Percentiles rank a stretch among this genome's conserved stretches.
phyloP scores from a whole-genome alignment of 2,113 vertebrate species.

The Neomonachus schauinslandi region DNA sequence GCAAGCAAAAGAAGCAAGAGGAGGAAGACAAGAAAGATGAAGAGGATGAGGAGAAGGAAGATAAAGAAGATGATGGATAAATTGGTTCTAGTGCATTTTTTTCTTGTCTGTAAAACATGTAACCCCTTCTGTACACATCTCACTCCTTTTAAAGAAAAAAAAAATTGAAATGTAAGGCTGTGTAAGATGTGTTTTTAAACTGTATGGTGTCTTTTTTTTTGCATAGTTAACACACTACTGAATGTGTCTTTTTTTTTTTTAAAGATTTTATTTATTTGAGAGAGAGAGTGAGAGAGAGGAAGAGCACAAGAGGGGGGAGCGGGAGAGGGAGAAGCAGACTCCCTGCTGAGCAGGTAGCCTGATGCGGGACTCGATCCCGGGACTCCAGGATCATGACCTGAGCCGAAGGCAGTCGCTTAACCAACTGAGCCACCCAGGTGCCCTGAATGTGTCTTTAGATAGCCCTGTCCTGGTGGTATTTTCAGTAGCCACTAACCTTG shows the following conservation, averaged over 20 bases:
- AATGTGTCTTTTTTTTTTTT: slow-evolving; percentile 89
- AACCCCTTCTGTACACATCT: slow-evolving; percentile 90
- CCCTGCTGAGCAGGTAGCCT: no score
- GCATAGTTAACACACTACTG: slow-evolving; percentile 97
- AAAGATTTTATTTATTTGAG: no score
- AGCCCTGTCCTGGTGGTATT: slow-evolving; percentile 95
- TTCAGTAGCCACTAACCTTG: slow-evolving; percentile 71
- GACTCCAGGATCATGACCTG: no score
- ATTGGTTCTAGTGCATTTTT: not conserved
- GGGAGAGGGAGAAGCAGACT: no score
- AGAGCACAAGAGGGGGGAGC: no score
- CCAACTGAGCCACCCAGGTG: no score
- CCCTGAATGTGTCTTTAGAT: slow-evolving; percentile 93
- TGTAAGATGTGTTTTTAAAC: slow-evolving; percentile 95
- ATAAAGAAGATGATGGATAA: not conserved
- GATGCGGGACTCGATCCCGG: no score
- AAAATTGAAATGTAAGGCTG: slow-evolving; percentile 90
- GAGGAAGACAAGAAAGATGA: not conserved
- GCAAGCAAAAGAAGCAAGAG: not conserved
- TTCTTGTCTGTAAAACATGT: not conserved
- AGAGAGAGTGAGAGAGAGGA: no score
- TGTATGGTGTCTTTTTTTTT: slow-evolving; percentile 95
- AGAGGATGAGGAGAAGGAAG: not conserved
- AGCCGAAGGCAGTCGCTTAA: no score
- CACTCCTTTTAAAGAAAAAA: slow-evolving; percentile 94